Evolutionary conservation across 2,113 vertebrate genomes (phyloP), one percentile per base, ranked within the genome.

Genomic region (Bubalus kerabau): DNA sequence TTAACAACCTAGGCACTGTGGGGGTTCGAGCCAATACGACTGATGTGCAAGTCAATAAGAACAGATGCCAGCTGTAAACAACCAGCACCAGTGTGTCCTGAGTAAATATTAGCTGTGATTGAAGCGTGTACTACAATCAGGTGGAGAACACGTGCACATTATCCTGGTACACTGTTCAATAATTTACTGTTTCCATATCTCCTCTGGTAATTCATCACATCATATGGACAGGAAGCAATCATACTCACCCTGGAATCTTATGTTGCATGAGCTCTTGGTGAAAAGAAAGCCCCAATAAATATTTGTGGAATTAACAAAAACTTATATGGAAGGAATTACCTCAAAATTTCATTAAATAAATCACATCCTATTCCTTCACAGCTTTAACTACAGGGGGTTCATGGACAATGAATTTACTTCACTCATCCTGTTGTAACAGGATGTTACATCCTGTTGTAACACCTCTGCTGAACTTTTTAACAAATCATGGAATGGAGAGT

Each of bases 391-490:
- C 36, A 48, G 50, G 85, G 94, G 94, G 17, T 78, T 17, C 3
- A 46, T 80, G 78, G 97, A 98, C 74, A 97, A 98, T 97, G 94
- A 98, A 82, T 96, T 95, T 97, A 94, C 57, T 98, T 93, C 80
- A 97, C 6, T 59, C 91, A 83, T 90, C 50, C 8, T 97, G 23
- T 82, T 97, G 97, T 96, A 99, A 98, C 9, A 57, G 43, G 43
- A 43, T 43, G 43, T 43, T 43, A 43, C 43, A 43, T 43, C 43
- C 43, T 43, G 6, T 43, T 46, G 43, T 46, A 46, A 46, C 43
- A 46, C 50, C 21, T 97, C 92, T 59, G 11, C 13, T 71, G 88
- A 84, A 30, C 80, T 97, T 30, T 95, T 97, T 52, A 98, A 98
- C 43, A 96, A 64, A 50, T 98, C 98, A 48, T 97, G 82, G 85